phyloP scores from a whole-genome alignment of 2,797 vertebrate species.

The Acridotheres tristis region DNA sequence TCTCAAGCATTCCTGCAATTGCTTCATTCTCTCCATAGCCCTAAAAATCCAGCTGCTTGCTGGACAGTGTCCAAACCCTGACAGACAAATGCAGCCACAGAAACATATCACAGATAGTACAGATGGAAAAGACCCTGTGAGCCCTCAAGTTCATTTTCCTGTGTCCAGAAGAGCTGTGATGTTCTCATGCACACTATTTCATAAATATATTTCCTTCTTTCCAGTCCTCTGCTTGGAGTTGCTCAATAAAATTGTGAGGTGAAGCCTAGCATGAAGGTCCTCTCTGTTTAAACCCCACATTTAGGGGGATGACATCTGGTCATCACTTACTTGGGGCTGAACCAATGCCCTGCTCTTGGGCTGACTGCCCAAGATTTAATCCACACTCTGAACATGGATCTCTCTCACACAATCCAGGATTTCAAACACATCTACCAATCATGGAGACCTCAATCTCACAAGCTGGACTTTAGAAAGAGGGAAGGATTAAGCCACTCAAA shows the following conservation, averaged over 20 bases:
- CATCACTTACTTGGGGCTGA: neutral
- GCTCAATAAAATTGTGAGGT: neutral
- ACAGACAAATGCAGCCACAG: constrained; percentile 13
- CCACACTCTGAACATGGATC: neutral
- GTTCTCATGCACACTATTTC: neutral
- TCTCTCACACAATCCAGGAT: neutral
- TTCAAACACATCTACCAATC: neutral
- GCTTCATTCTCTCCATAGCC: constrained; percentile 17
- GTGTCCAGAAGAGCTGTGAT: neutral
- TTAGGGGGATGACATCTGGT: neutral
- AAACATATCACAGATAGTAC: neutral
- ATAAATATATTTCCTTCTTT: neutral
- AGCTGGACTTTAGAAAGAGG: neutral
- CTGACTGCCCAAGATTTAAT: neutral
- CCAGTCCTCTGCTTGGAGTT: neutral
- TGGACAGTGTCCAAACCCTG: constrained; percentile 40
- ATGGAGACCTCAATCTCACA: neutral
- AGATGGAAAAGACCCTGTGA: neutral
- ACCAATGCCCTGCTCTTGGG: neutral
- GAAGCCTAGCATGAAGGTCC: neutral
- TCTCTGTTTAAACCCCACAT: neutral
- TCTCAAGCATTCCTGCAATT: constrained; percentile 48
- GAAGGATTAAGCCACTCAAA: neutral
- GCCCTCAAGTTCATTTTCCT: constrained; percentile 14
- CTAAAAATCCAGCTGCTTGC: constrained; percentile 32